Evolutionary conservation across 2,113 vertebrate species (phyloP).

Genomic region (Sebastes fasciatus): DNA sequence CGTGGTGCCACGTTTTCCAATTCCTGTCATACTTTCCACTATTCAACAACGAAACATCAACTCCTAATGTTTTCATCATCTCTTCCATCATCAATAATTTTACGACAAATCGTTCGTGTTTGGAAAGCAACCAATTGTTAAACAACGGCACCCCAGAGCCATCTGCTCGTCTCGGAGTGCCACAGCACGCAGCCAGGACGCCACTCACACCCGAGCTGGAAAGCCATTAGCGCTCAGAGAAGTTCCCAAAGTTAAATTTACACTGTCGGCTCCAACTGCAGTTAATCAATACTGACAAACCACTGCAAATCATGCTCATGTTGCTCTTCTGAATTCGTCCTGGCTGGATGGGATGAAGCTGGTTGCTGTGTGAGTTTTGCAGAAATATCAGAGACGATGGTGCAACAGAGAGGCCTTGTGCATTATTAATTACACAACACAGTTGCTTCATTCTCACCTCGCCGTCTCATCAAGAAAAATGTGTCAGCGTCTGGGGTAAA

Average conservation of each 20-base stretch:
- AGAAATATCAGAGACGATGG: not conserved
- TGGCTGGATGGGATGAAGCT: not conserved
- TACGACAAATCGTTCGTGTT: slow-evolving; percentile 39
- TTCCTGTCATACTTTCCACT: not conserved
- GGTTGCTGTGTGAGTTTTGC: not conserved
- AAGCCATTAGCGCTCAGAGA: slow-evolving; percentile 65
- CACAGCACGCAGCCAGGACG: slow-evolving; percentile 27
- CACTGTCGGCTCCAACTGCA: slow-evolving; percentile 8
- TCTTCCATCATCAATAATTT: slow-evolving; percentile 23
- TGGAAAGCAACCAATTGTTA: slow-evolving; percentile 46
- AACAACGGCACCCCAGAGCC: slow-evolving; percentile 65
- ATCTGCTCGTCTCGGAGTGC: slow-evolving; percentile 51
- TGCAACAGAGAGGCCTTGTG: not conserved
- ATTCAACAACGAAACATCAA: not conserved
- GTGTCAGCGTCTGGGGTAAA: slow-evolving; percentile 3
- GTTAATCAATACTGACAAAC: slow-evolving; percentile 12
- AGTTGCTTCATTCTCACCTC: not conserved
- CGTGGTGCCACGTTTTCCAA: slow-evolving; percentile 24
- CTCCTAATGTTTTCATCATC: slow-evolving; percentile 1
- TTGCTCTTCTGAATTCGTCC: slow-evolving; percentile 4
- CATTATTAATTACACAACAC: not conserved
- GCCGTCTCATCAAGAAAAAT: slow-evolving; percentile 9
- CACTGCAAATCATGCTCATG: not conserved
- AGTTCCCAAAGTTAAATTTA: slow-evolving; percentile 57
- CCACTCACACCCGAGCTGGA: slow-evolving; percentile 35